Evolutionary conservation across 2,113 vertebrate genomes (phyloP), one percentile per base, ranked within the genome.

Genomic region (Neolamprologus toae): DNA sequence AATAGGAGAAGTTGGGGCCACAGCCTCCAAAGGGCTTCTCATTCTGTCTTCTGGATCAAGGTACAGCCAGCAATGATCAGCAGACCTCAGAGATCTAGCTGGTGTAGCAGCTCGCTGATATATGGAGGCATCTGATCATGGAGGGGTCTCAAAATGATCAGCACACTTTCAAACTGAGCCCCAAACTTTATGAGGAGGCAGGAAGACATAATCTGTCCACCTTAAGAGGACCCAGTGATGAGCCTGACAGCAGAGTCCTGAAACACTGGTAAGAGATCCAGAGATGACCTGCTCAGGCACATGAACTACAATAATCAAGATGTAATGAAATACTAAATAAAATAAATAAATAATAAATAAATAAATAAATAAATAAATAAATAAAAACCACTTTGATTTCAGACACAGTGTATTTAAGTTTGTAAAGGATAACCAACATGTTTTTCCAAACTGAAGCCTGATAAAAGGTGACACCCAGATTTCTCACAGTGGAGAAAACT

Each of bases 201-300:
- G 55, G 55, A 31, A 59, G 13, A 28, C 55, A 59, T 59, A 0
- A 59, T 59, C 55, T 61, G 8, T 17, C 57, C 21, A 31, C 57
- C 0, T 61, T 6, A 4, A 4, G 3, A 0, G 14, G 26, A 31
- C 26, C 26, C 14, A 0, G 57, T 31, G 26, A 31, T 17, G 0
- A 61, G 1, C 21, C 54, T 55, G 11, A 55, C 54, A 55, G 54
- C 54, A 55, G 54, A 55, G 4, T 23, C 4, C 53, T 54, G n/a
- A 21, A 54, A 11, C 53, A 54, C 21, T 54, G n/a, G n/a, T 12
- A 54, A 23, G 53, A 3, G 53, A 55, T 55, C 53, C 53, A 55
- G 21, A 23, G 53, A 55, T 7, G 21, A 55, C 53, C n/a, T 54
- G n/a, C 23, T 59, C 26, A 59, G 57, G 26, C 14, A 31, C 1